A percentile compares a stretch with the other conserved stretches of the same genome.
phyloP scores from a whole-genome alignment of 2,797 vertebrate species.

The Pseudochirops corinnae region DNA sequence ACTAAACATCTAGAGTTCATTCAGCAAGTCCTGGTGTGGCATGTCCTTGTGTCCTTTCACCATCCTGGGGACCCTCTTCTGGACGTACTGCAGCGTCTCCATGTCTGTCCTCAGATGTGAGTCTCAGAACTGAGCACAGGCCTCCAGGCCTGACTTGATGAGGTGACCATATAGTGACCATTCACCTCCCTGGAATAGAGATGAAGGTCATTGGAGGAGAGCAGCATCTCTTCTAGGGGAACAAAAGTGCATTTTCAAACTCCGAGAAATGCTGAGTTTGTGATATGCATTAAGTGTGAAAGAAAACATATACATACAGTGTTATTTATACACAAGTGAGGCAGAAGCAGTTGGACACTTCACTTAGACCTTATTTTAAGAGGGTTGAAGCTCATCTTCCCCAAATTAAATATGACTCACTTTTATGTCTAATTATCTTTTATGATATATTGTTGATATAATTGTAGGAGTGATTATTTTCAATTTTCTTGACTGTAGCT shows the following conservation, averaged over 20 bases:
- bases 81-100: too few relatives aligned
- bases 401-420: conserved; percentile 51
- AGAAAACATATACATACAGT: conserved; percentile 39
- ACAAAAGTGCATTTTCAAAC: conserved; percentile 12
- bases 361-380: conserved; percentile 49
- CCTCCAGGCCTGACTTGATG: too few relatives aligned
- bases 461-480: too few relatives aligned
- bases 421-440: conserved; percentile 41
- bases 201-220: conserved; percentile 8
- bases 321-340: background rate
- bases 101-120: too few relatives aligned
- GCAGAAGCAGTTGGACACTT: background rate
- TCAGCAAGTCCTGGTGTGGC: too few relatives aligned
- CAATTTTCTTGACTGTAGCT: too few relatives aligned
- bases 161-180: too few relatives aligned
- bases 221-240: conserved; percentile 23
- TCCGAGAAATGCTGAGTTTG: background rate
- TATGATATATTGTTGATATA: background rate
- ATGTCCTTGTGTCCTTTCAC: too few relatives aligned
- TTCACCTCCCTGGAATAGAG: background rate
- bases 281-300: background rate
- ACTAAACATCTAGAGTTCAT: too few relatives aligned
- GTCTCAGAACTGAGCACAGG: too few relatives aligned
- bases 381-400: conserved; percentile 31
- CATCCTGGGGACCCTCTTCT: too few relatives aligned